Evolutionary conservation across 2,797 vertebrate genomes (phyloP).

Genomic region (Rallus crepitans): DNA sequence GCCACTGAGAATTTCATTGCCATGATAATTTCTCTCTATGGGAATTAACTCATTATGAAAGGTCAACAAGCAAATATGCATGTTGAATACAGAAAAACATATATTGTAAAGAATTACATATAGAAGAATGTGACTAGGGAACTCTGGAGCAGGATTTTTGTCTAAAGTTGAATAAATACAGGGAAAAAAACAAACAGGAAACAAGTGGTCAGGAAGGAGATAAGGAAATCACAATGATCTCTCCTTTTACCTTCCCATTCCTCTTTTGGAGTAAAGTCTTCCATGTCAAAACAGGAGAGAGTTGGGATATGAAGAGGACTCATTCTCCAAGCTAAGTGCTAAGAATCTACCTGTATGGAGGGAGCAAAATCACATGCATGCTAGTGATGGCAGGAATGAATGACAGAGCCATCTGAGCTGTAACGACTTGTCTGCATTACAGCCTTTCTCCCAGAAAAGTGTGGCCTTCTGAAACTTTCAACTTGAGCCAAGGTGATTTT

Average conservation of each 20-base stretch:
- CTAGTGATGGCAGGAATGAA: background rate
- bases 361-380: background rate
- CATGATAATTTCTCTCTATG: background rate
- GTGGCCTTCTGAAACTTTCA: background rate
- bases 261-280: background rate
- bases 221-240: background rate
- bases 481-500: background rate
- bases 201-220: background rate
- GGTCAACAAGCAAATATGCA: background rate
- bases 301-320: background rate
- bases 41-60: background rate
- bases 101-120: background rate
- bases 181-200: background rate
- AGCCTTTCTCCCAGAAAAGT: background rate
- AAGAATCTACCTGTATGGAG: background rate
- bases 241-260: background rate
- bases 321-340: background rate
- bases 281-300: background rate
- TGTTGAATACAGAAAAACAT: background rate
- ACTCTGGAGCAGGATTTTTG: background rate
- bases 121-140: background rate
- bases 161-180: background rate
- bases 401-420: background rate
- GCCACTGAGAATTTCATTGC: background rate
- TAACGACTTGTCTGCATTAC: background rate